Percentiles rank a stretch among this genome's conserved stretches.
Conservation (phyloP, 2,888 invertebrate species). For the Mycogona germanica region DNA sequence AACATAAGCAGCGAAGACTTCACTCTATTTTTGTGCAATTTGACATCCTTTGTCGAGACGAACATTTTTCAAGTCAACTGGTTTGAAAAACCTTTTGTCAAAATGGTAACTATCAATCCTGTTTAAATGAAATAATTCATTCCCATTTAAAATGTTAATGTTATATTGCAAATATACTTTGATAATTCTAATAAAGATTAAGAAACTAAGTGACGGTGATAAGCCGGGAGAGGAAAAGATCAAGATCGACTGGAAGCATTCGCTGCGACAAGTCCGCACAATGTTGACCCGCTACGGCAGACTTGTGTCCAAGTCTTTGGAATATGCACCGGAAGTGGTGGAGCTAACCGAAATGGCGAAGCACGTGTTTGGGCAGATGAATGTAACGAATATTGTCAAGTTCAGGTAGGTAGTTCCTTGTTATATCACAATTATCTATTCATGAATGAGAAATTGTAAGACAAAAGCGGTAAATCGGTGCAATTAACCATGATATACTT, state of each 20-base stretch:
- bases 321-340: not conserved
- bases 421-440: not conserved
- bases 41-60: conserved; percentile 7
- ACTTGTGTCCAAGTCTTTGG: conserved; percentile 3
- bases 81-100: conserved; percentile 14
- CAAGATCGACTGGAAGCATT: conserved; percentile 1
- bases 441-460: no score
- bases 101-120: conserved; percentile 4
- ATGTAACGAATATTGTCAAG: conserved; percentile 7
- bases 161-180: not conserved
- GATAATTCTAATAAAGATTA: not conserved
- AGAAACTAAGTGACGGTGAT: not conserved
- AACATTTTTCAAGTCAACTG: conserved; percentile 12
- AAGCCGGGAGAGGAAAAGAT: not conserved
- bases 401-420: conserved; percentile 10
- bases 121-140: no score
- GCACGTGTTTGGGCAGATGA: not conserved
- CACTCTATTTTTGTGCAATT: conserved; percentile 7
- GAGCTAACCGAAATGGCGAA: not conserved
- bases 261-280: not conserved
- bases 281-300: not conserved
- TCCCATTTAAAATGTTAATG: no score
- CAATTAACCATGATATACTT: no score
- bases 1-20: not conserved
- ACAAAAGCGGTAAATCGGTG: no score